Conservation (phyloP, 2,797 vertebrate species). For the Cynodonichthys magdalenae region DNA sequence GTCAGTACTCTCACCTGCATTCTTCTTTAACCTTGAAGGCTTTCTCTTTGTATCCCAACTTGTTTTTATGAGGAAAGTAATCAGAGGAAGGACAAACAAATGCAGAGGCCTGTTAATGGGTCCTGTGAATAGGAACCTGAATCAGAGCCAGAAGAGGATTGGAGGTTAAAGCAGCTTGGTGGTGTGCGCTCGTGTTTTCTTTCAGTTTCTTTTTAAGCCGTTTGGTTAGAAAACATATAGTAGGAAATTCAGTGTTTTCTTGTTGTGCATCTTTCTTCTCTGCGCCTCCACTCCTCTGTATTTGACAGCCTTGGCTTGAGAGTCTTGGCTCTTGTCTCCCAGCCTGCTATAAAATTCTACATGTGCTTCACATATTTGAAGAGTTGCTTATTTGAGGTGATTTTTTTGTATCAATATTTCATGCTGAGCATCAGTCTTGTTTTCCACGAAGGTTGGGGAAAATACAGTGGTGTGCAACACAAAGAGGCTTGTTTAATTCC, state of each 20-base stretch:
- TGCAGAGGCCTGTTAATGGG: slow-evolving; percentile 34
- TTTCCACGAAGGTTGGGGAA: slow-evolving; percentile 34
- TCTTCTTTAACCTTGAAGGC: slow-evolving; percentile 41
- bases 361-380: slow-evolving; percentile 57
- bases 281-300: slow-evolving; percentile 35
- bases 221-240: slow-evolving; percentile 46
- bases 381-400: slow-evolving; percentile 57
- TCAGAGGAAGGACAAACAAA: slow-evolving; percentile 44
- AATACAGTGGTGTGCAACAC: slow-evolving; percentile 15
- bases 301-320: slow-evolving; percentile 66
- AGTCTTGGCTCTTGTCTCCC: slow-evolving; percentile 48
- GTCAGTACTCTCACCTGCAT: slow-evolving; percentile 43
- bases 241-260: slow-evolving; percentile 46
- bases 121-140: slow-evolving; percentile 38
- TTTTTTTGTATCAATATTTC: slow-evolving; percentile 56
- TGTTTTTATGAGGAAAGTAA: slow-evolving; percentile 26
- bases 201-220: slow-evolving; percentile 35
- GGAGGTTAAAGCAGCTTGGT: slow-evolving; percentile 41
- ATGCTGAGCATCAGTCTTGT: slow-evolving; percentile 29
- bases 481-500: slow-evolving; percentile 26
- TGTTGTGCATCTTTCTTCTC: slow-evolving; percentile 44
- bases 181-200: slow-evolving; percentile 29
- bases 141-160: slow-evolving; percentile 35
- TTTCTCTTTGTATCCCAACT: slow-evolving; percentile 34
- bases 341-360: slow-evolving; percentile 59